Conservation (phyloP, 2,797 vertebrate species). For the Steatocranus sp. region DNA sequence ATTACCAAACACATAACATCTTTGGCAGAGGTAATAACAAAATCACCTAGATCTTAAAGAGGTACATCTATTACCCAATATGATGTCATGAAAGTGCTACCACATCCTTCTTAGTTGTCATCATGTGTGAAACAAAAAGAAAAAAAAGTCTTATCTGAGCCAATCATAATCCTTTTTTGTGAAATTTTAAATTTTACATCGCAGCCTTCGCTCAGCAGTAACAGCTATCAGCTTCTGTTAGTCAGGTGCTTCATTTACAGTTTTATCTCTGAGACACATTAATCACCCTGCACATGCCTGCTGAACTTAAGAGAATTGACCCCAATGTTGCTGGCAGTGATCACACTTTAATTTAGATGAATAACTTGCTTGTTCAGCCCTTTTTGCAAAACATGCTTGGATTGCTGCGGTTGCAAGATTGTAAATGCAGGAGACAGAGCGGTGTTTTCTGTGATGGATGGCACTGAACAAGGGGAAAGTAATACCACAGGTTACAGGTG, state of each 20-base stretch:
- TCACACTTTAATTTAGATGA: neutral
- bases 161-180: neutral
- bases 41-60: neutral
- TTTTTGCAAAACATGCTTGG: neutral
- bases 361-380: conserved; percentile 1
- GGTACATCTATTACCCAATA: neutral
- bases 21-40: neutral
- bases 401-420: neutral
- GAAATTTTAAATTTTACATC: neutral
- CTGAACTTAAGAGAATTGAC: neutral
- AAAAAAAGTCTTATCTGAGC: neutral
- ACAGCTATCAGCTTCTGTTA: neutral
- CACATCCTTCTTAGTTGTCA: neutral
- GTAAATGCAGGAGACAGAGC: neutral
- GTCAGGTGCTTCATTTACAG: neutral
- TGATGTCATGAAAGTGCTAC: neutral
- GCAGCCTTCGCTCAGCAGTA: neutral
- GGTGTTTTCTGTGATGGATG: neutral
- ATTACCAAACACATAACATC: neutral
- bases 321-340: neutral
- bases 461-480: neutral
- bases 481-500: neutral
- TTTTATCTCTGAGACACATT: neutral
- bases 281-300: neutral
- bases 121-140: neutral